Evolutionary conservation across 2,888 invertebrate genomes (phyloP).

Genomic region (Acrobasis consociella): DNA sequence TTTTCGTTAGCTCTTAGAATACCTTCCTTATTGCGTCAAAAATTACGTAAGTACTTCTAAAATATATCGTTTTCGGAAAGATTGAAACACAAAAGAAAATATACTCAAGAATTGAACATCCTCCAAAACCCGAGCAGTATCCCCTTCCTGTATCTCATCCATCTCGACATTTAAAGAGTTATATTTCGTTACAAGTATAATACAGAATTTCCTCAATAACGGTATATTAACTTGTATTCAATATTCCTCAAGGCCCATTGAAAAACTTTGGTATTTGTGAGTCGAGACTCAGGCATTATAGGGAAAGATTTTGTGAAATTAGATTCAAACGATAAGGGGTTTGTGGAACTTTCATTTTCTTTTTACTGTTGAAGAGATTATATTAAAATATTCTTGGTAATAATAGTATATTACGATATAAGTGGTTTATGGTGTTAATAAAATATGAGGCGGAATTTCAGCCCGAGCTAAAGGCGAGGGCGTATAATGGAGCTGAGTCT

Average conservation of each 20-base stretch:
- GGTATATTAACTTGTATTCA: constrained; percentile 11
- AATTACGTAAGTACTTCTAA: not conserved
- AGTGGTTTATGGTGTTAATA: too few species aligned
- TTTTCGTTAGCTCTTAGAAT: not conserved
- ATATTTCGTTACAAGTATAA: constrained; percentile 2
- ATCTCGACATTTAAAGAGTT: constrained; percentile 5
- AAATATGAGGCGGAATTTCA: too few species aligned
- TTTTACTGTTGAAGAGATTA: too few species aligned
- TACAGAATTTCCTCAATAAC: constrained; percentile 11
- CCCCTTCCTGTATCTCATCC: constrained; percentile 5
- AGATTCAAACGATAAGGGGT: not conserved
- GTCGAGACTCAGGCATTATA: not conserved
- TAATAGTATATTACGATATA: too few species aligned
- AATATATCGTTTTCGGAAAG: not conserved
- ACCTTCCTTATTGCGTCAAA: too few species aligned
- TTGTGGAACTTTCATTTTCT: too few species aligned
- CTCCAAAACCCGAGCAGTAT: not conserved
- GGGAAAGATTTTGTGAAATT: constrained; percentile 8
- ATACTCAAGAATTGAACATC: not conserved
- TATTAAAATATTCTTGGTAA: too few species aligned
- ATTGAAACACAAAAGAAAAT: not conserved
- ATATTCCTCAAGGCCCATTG: constrained; percentile 12
- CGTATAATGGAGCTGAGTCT: too few species aligned
- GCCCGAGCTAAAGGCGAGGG: too few species aligned
- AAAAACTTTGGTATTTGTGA: constrained; percentile 5